Evolutionary conservation across 2,888 invertebrate genomes (phyloP).

Genomic region (Erebia ligea): DNA sequence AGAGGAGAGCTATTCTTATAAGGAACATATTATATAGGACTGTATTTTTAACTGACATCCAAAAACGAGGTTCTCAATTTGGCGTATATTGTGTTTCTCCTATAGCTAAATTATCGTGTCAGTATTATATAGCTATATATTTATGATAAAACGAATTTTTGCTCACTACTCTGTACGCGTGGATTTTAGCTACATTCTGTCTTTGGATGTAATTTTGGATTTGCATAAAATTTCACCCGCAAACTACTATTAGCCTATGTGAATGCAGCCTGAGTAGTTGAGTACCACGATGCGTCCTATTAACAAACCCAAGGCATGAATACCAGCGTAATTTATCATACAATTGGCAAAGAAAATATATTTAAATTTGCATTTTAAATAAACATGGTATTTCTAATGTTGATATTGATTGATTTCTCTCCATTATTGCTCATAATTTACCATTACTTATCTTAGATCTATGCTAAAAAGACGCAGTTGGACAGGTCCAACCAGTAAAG

Average conservation of each 20-base stretch:
- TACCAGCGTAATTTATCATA: conserved; percentile 19
- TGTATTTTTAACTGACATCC: too few relatives aligned
- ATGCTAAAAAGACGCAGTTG: not conserved
- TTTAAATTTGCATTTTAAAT: conserved; percentile 15
- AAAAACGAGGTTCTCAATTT: not conserved
- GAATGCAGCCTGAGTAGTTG: conserved; percentile 42
- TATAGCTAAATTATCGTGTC: too few relatives aligned
- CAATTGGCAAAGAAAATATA: conserved; percentile 18
- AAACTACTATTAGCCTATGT: conserved; percentile 7
- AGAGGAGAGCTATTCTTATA: too few relatives aligned
- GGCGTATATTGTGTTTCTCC: too few relatives aligned
- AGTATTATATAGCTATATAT: too few relatives aligned
- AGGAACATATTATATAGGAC: too few relatives aligned
- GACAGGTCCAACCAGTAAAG: not conserved
- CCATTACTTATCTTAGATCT: not conserved
- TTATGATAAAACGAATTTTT: too few relatives aligned
- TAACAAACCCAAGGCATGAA: conserved; percentile 37
- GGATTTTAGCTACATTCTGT: too few relatives aligned
- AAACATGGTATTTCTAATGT: conserved; percentile 11
- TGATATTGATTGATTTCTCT: conserved; percentile 1
- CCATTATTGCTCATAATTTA: not conserved
- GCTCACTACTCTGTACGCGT: too few relatives aligned
- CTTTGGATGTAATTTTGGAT: too few relatives aligned
- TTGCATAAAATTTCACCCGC: not conserved
- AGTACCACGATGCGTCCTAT: conserved; percentile 24